phyloP scores from a whole-genome alignment of 2,797 vertebrate species.

The Onychomys torridus region DNA sequence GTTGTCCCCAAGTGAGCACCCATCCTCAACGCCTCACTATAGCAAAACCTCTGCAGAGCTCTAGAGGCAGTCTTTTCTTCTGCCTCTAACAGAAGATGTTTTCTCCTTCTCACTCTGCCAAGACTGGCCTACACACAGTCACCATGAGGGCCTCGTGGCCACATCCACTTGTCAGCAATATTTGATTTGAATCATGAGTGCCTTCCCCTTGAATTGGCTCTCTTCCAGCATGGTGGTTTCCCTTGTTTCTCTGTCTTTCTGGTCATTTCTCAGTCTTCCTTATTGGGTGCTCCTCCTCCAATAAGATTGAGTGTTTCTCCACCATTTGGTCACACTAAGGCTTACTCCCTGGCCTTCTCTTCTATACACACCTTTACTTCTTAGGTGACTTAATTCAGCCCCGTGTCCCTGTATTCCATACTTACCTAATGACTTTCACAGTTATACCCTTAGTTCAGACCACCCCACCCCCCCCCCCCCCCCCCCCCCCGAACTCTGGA shows the following conservation, averaged over 20 bases:
- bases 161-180: not conserved
- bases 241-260: not conserved
- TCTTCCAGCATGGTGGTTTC: not conserved
- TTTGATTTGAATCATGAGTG: not conserved
- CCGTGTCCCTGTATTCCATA: not conserved
- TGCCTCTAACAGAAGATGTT: not conserved
- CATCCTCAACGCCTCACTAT: not conserved
- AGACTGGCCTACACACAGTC: not conserved
- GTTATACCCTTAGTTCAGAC: not conserved
- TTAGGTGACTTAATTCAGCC: not conserved
- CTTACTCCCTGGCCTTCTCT: not conserved
- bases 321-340: not conserved
- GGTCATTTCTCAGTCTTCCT: not conserved
- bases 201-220: slow-evolving; percentile 1
- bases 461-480: not conserved
- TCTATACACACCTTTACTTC: not conserved
- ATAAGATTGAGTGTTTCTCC: not conserved
- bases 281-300: not conserved
- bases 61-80: not conserved
- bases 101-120: not conserved
- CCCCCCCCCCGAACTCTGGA: not conserved
- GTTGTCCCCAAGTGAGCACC: not conserved
- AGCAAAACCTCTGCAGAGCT: not conserved
- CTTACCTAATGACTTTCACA: not conserved
- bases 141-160: not conserved